A percentile compares a stretch with the other conserved stretches of the same genome.
These are phyloP conservation scores for Myzus persicae DNA, from an alignment of 1,140 invertebrate genomes.

Conservation along the genomic window DNA sequence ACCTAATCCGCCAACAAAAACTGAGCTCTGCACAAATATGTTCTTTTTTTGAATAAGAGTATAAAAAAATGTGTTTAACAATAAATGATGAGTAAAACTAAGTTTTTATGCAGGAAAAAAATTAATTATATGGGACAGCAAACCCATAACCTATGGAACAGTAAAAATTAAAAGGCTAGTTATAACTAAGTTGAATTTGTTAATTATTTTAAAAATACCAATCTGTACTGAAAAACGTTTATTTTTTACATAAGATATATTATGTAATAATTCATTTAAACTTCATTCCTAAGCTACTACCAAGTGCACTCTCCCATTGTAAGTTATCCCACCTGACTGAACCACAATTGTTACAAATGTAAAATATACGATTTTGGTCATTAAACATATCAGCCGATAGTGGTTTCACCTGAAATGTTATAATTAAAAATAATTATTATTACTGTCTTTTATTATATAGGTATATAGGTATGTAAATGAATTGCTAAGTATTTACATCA, in stretches of 20 bases:
- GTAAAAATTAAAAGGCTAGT: neutral
- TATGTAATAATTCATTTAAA: constrained; percentile 18
- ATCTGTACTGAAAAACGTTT: neutral
- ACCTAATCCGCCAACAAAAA: neutral
- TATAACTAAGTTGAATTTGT: neutral
- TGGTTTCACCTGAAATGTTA: constrained; percentile 65
- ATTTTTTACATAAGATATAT: neutral
- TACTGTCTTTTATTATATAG: neutral
- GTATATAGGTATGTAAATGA: neutral
- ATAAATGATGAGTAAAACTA: neutral
- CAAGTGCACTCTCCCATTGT: constrained; percentile 67
- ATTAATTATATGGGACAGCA: neutral
- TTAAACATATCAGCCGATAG: constrained; percentile 67
- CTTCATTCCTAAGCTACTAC: constrained; percentile 59
- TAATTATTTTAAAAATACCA: neutral
- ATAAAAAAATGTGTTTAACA: neutral
- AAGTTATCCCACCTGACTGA: constrained; percentile 74
- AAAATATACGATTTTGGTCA: constrained; percentile 67
- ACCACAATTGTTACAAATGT: constrained; percentile 72
- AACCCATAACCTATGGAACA: too few relatives aligned
- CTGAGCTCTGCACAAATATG: neutral
- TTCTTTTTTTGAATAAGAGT: neutral
- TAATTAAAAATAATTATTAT: neutral
- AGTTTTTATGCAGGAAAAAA: neutral
- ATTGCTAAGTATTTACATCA: constrained; percentile 60